Evolutionary conservation across 2,888 invertebrate species (phyloP).

Genomic region (Zygogramma bicolorata): DNA sequence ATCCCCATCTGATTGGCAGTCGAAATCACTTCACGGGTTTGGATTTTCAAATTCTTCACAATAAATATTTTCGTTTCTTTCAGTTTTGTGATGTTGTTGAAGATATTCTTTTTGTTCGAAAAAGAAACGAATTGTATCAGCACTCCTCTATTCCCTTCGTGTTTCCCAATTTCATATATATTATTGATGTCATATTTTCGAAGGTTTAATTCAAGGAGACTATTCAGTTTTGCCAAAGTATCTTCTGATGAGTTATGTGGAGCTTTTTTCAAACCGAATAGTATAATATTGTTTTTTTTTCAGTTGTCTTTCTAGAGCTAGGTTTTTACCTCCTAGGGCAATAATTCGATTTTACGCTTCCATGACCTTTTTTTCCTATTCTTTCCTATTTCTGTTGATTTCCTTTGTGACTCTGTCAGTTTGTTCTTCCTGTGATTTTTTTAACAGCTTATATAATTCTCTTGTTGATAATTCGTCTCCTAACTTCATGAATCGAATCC

Average conservation of each 20-base stretch:
- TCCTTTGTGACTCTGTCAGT: no score
- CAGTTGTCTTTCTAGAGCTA: no score
- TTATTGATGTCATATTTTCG: not conserved
- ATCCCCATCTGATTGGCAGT: not conserved
- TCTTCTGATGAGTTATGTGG: not conserved
- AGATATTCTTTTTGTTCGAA: not conserved
- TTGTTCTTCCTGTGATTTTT: no score
- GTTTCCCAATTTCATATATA: slow-evolving; percentile 6
- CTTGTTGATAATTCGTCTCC: no score
- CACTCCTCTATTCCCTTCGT: not conserved
- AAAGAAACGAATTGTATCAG: no score
- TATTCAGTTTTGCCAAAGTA: slow-evolving; percentile 1
- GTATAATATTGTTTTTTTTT: no score
- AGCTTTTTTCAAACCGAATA: not conserved
- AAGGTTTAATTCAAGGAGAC: not conserved
- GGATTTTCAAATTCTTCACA: not conserved
- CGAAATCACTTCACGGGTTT: not conserved
- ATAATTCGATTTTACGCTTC: no score
- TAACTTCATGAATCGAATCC: no score
- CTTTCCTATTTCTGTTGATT: no score
- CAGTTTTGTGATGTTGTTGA: not conserved
- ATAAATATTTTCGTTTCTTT: slow-evolving; percentile 1
- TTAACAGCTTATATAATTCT: no score
- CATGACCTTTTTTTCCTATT: no score
- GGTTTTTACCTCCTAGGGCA: no score